These are phyloP conservation scores for Maccullochella peelii DNA, from an alignment of 2,113 vertebrate species.

Conservation along the genomic window DNA sequence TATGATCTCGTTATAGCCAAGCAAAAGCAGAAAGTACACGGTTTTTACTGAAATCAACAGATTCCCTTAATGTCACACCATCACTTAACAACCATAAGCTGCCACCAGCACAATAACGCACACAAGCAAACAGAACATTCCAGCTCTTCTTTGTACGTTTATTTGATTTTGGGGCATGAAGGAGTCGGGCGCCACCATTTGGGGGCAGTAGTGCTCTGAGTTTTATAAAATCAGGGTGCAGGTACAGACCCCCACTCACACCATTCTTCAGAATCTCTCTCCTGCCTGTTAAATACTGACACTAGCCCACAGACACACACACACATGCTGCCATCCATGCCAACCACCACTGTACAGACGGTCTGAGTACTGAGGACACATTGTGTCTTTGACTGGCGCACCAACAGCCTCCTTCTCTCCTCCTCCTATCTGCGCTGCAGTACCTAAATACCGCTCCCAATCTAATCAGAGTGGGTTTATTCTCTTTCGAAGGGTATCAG, in stretches of 20 bases:
- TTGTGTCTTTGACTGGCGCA: constrained; percentile 64
- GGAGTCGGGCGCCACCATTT: constrained; percentile 60
- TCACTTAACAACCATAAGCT: constrained; percentile 23
- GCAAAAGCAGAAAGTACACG: constrained; percentile 22
- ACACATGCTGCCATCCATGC: constrained; percentile 54
- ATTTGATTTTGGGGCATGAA: constrained; percentile 30
- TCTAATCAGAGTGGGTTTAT: constrained; percentile 64
- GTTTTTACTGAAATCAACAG: constrained; percentile 36
- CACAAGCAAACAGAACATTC: constrained; percentile 31
- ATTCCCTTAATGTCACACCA: constrained; percentile 42
- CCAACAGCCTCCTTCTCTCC: constrained; percentile 52
- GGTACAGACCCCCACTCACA: constrained; percentile 67
- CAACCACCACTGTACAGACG: constrained; percentile 49
- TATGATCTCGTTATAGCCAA: constrained; percentile 48
- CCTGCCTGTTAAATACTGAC: constrained; percentile 76
- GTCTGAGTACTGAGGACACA: constrained; percentile 74
- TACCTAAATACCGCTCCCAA: constrained; percentile 59
- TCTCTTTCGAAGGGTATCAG: constrained; percentile 49
- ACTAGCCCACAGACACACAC: constrained; percentile 55
- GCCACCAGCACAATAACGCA: constrained; percentile 22
- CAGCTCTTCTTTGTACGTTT: constrained; percentile 32
- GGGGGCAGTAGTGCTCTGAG: constrained; percentile 76
- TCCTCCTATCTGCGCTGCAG: constrained; percentile 55
- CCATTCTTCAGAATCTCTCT: constrained; percentile 74
- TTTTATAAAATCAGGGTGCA: constrained; percentile 55